A percentile compares a stretch with the other conserved stretches of the same genome.
Evolutionary conservation across 1,140 invertebrate species (phyloP).

Genomic region (Cyclargus thomasi): DNA sequence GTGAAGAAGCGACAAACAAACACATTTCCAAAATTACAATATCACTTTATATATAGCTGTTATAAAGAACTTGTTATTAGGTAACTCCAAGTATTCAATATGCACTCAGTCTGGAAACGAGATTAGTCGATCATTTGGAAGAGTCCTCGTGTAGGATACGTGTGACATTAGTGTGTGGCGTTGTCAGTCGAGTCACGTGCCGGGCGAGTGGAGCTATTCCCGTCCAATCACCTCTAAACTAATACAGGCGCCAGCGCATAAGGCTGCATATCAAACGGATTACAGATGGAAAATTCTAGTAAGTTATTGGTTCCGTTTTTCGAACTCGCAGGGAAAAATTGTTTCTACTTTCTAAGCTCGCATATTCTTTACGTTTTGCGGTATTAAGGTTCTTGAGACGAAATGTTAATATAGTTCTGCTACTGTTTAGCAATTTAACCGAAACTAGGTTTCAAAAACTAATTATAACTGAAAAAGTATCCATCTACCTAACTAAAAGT

Average conservation of each 20-base stretch:
- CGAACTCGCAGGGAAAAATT: too few relatives aligned
- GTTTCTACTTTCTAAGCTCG: not conserved
- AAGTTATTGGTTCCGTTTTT: not conserved
- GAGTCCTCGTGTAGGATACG: conserved; percentile 24
- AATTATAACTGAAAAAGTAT: not conserved
- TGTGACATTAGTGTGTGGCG: conserved; percentile 18
- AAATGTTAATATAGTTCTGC: too few relatives aligned
- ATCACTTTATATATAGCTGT: too few relatives aligned
- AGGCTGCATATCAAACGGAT: conserved; percentile 40
- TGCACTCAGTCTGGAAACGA: conserved; percentile 3
- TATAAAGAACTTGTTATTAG: too few relatives aligned
- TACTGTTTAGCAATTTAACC: not conserved
- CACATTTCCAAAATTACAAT: too few relatives aligned
- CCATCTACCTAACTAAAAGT: not conserved
- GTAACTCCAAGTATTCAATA: not conserved
- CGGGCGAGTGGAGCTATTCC: conserved; percentile 36
- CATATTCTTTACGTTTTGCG: conserved; percentile 13
- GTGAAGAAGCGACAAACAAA: too few relatives aligned
- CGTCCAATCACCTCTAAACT: conserved; percentile 68
- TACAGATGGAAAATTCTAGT: conserved; percentile 10
- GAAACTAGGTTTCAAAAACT: too few relatives aligned
- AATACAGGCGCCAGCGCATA: conserved; percentile 61
- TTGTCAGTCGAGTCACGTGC: conserved; percentile 49
- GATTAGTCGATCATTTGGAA: conserved; percentile 17
- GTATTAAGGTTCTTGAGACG: too few relatives aligned